phyloP scores from a whole-genome alignment of 2,888 invertebrate genomes.

The Polydrusus pterygomalis region DNA sequence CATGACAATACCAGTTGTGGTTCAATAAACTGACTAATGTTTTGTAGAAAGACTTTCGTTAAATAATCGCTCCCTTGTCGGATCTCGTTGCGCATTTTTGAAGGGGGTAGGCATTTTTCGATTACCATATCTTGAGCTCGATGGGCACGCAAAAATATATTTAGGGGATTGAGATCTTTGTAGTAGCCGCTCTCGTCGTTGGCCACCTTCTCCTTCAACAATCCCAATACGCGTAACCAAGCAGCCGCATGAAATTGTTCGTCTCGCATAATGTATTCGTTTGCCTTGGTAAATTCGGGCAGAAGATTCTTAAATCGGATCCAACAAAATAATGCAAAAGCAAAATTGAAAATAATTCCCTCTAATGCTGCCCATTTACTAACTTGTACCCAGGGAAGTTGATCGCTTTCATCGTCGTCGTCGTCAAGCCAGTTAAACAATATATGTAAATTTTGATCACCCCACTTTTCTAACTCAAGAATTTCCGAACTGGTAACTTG shows the following conservation, averaged over 20 bases:
- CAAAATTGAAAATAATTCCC: constrained; percentile 15
- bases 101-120: not conserved
- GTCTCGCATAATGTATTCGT: constrained; percentile 21
- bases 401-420: not conserved
- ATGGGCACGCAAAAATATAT: constrained; percentile 4
- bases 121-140: constrained; percentile 4
- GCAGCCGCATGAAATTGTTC: too few species aligned
- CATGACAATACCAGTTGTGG: not conserved
- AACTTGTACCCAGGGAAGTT: not conserved
- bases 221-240: constrained; percentile 8
- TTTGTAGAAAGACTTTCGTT: constrained; percentile 10
- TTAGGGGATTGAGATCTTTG: not conserved
- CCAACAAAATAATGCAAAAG: constrained; percentile 17
- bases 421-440: constrained; percentile 1
- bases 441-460: not conserved
- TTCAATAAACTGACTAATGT: not conserved
- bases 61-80: constrained; percentile 18
- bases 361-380: too few species aligned
- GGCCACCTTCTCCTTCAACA: not conserved
- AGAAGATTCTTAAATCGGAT: not conserved
- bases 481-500: not conserved
- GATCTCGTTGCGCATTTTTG: not conserved
- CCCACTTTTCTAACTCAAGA: not conserved
- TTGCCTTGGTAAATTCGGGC: constrained; percentile 8
- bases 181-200: not conserved